Conservation (phyloP, 2,113 vertebrate genomes). For the Chelonoidis abingdonii region DNA sequence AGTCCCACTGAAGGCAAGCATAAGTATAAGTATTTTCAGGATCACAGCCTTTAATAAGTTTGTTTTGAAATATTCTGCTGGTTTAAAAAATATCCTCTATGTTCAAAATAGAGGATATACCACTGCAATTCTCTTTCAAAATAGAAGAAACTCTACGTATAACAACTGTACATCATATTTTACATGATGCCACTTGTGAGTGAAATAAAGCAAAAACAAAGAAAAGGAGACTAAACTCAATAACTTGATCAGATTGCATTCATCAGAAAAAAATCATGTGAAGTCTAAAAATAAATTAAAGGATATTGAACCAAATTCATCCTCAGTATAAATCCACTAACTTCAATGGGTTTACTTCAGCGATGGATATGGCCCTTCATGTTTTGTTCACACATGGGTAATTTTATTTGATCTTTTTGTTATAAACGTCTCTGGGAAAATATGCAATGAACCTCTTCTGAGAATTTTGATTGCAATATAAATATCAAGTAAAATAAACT, state of each 20-base stretch:
- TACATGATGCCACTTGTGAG: neutral
- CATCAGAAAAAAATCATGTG: neutral
- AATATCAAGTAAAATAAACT: conserved; percentile 51
- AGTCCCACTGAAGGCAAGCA: neutral
- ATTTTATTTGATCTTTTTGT: conserved; percentile 33
- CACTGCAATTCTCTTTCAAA: neutral
- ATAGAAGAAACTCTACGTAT: neutral
- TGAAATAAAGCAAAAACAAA: neutral
- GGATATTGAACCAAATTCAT: neutral
- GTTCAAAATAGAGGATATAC: neutral
- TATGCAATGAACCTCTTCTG: neutral
- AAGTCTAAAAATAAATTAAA: conserved; percentile 6
- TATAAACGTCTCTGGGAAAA: neutral
- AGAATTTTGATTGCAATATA: conserved; percentile 30
- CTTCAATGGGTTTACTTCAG: neutral
- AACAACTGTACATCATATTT: neutral
- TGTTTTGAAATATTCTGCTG: neutral
- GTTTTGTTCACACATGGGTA: neutral
- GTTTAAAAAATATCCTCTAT: neutral
- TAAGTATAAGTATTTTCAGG: neutral
- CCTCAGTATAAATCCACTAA: neutral
- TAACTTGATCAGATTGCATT: neutral
- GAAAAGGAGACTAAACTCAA: neutral
- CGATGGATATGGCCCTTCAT: neutral
- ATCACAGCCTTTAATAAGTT: neutral